These are phyloP conservation scores for Ormyrus labotus DNA, from an alignment of 2,888 invertebrate genomes.

Conservation along the genomic window DNA sequence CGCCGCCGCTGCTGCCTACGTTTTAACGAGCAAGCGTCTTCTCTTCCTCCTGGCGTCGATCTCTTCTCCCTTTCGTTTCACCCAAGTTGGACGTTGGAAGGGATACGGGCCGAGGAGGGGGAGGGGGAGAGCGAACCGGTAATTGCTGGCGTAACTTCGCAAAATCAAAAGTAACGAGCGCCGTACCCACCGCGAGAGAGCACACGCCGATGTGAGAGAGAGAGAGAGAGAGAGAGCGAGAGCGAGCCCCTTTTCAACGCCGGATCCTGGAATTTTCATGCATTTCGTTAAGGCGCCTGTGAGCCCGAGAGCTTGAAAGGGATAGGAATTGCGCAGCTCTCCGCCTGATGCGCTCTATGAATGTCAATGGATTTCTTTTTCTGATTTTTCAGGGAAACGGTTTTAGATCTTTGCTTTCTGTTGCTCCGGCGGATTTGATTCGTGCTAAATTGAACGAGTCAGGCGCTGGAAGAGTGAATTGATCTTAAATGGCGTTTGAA, in stretches of 20 bases:
- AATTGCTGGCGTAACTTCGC: constrained; percentile 60
- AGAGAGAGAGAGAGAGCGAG: background rate
- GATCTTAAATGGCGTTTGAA: no score
- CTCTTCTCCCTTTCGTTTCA: constrained; percentile 18
- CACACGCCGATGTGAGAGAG: no score
- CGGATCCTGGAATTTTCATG: constrained; percentile 25
- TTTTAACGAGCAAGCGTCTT: constrained; percentile 55
- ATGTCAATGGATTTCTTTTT: background rate
- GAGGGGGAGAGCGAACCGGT: constrained; percentile 47
- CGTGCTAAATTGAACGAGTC: no score
- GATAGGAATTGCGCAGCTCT: background rate
- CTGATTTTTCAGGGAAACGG: no score
- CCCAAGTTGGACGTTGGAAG: no score
- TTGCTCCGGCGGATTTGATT: no score
- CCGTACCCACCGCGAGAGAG: background rate
- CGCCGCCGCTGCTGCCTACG: constrained; percentile 29
- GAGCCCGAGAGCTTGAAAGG: background rate
- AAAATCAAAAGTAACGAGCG: constrained; percentile 62
- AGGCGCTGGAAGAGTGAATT: no score
- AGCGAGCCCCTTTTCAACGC: background rate
- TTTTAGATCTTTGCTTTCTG: no score
- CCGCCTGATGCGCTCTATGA: background rate
- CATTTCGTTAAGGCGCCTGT: constrained; percentile 11
- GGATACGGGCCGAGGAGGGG: background rate
- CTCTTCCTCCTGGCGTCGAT: constrained; percentile 25